Conservation (phyloP, 1,140 invertebrate species). For the Drosophila kohkoa region DNA sequence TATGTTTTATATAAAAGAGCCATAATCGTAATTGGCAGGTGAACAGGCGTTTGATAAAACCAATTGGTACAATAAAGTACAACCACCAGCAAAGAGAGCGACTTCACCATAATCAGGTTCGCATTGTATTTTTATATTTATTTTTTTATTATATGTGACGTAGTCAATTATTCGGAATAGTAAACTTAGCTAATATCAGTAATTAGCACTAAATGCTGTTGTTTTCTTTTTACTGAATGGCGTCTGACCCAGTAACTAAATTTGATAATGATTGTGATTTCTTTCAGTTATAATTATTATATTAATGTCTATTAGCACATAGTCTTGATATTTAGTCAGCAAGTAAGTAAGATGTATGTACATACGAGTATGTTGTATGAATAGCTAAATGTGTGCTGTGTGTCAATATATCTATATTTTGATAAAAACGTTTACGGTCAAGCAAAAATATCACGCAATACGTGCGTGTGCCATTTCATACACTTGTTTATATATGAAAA, state of each 20-base stretch:
- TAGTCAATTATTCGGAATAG: conserved; percentile 20
- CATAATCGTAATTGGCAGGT: conserved; percentile 54
- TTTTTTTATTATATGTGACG: conserved; percentile 43
- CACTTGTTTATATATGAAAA: conserved; percentile 37
- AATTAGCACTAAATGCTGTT: not conserved
- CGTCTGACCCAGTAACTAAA: conserved; percentile 24
- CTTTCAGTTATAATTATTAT: not conserved
- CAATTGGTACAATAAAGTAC: conserved; percentile 50
- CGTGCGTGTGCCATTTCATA: conserved; percentile 21
- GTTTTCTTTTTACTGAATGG: not conserved
- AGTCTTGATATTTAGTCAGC: not conserved
- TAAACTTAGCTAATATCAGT: conserved; percentile 10
- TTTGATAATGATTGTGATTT: conserved; percentile 15
- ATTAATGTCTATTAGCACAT: not conserved
- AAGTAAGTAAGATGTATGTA: not conserved
- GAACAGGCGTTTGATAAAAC: conserved; percentile 30
- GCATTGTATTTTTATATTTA: conserved; percentile 38
- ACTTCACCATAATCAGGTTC: conserved; percentile 43
- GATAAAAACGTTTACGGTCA: conserved; percentile 15
- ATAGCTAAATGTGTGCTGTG: conserved; percentile 19
- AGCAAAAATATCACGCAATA: conserved; percentile 50
- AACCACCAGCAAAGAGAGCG: conserved; percentile 52
- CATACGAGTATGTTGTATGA: not conserved
- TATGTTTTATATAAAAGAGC: conserved; percentile 37
- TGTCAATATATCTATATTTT: conserved; percentile 15